Evolutionary conservation across 2,113 vertebrate genomes (phyloP).

Genomic region (Micromys minutus): DNA sequence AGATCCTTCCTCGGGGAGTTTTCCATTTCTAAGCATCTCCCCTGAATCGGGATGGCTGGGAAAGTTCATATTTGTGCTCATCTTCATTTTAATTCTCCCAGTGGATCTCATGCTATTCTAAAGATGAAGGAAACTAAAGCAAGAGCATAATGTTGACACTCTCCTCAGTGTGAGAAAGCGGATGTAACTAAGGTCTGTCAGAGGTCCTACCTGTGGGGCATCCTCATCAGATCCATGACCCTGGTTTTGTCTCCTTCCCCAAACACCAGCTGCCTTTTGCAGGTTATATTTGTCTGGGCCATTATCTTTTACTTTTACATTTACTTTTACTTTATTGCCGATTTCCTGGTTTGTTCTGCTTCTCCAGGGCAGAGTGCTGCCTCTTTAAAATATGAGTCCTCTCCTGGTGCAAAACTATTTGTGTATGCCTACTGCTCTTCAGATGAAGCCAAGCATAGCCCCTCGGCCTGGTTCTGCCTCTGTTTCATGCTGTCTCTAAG

Average conservation of each 20-base stretch:
- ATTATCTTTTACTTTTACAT: background rate
- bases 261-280: background rate
- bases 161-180: background rate
- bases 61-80: background rate
- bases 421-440: background rate
- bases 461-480: background rate
- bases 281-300: background rate
- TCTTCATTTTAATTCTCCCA: background rate
- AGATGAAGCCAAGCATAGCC: background rate
- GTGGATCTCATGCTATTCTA: background rate
- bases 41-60: background rate
- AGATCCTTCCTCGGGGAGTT: background rate
- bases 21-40: background rate
- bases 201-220: background rate
- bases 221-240: rapidly evolving
- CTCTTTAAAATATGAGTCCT: constrained; percentile 7
- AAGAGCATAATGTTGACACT: background rate
- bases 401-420: background rate
- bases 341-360: background rate
- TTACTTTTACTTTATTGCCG: background rate
- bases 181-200: background rate
- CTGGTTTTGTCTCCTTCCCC: background rate
- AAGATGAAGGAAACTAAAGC: background rate
- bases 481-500: too few relatives aligned
- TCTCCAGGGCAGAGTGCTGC: background rate